Percentiles rank a stretch among this genome's conserved stretches.
phyloP scores from a whole-genome alignment of 2,797 vertebrate species.

The Leptoclinus maculatus region DNA sequence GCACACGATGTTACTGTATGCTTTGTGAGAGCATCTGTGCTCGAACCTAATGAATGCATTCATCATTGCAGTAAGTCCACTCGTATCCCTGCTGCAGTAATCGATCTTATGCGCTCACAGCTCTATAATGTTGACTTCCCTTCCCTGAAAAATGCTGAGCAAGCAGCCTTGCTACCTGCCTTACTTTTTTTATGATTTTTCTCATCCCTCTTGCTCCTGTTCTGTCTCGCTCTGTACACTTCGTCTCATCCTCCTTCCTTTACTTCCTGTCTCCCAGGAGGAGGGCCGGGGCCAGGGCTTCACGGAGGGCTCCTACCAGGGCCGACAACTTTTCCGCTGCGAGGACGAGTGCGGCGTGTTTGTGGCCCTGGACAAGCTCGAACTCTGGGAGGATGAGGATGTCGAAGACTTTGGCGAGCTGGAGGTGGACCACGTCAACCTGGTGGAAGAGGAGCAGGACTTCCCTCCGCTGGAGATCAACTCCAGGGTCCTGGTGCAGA shows the following conservation, averaged over 20 bases:
- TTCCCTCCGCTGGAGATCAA: slow-evolving; percentile 94
- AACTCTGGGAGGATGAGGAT: slow-evolving; percentile 93
- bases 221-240: slow-evolving; percentile 13
- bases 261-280: slow-evolving; percentile 84
- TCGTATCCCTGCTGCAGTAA: slow-evolving; percentile 62
- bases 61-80: slow-evolving; percentile 38
- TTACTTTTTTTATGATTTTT: slow-evolving; percentile 37
- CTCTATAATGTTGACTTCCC: slow-evolving; percentile 47
- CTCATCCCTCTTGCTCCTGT: slow-evolving; percentile 35
- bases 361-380: slow-evolving; percentile 97
- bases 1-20: neutral
- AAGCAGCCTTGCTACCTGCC: slow-evolving; percentile 47
- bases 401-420: slow-evolving; percentile 82
- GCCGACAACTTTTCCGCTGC: slow-evolving; percentile 96
- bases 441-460: slow-evolving; percentile 91
- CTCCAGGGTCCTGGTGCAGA: slow-evolving; percentile 96
- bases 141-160: slow-evolving; percentile 59
- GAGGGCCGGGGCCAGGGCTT: slow-evolving; percentile 97
- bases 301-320: slow-evolving; percentile 97
- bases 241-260: slow-evolving; percentile 10
- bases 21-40: slow-evolving; percentile 27
- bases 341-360: slow-evolving; percentile 99
- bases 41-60: slow-evolving; percentile 28
- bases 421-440: slow-evolving; percentile 89
- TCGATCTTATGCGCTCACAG: slow-evolving; percentile 65